These are phyloP conservation scores for Ariolimax columbianus DNA, from an alignment of 2,888 invertebrate genomes.

Conservation along the genomic window DNA sequence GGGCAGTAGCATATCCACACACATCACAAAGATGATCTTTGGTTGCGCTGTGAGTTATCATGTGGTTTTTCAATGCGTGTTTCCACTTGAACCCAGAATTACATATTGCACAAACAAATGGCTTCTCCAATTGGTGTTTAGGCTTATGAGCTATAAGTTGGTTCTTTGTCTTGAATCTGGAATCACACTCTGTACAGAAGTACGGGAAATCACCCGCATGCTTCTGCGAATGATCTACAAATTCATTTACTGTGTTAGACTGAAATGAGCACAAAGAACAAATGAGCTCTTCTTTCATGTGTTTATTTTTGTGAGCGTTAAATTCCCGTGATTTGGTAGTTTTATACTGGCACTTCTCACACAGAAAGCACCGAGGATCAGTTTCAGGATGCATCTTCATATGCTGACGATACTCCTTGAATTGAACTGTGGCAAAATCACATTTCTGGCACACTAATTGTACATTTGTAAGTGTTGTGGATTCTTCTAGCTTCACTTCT, in stretches of 20 bases:
- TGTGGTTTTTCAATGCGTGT: constrained; percentile 81
- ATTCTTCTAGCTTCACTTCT: not conserved
- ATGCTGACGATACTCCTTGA: constrained; percentile 53
- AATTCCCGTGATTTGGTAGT: constrained; percentile 53
- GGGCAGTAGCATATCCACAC: constrained; percentile 82
- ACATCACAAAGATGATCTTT: constrained; percentile 82
- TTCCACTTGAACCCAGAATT: constrained; percentile 83
- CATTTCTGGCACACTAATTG: constrained; percentile 56
- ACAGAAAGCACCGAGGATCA: constrained; percentile 53
- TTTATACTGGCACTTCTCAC: constrained; percentile 60
- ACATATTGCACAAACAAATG: constrained; percentile 80
- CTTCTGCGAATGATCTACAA: constrained; percentile 77
- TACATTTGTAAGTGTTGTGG: constrained; percentile 17
- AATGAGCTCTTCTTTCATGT: constrained; percentile 53
- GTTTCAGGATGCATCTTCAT: constrained; percentile 54
- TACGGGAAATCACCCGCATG: constrained; percentile 81
- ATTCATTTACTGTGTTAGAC: constrained; percentile 68
- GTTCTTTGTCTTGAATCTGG: constrained; percentile 81
- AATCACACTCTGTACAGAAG: constrained; percentile 81
- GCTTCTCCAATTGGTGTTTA: constrained; percentile 81
- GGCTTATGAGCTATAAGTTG: constrained; percentile 81
- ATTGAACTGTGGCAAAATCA: constrained; percentile 47
- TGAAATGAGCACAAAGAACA: constrained; percentile 78
- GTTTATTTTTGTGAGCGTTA: constrained; percentile 50
- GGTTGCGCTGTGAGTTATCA: constrained; percentile 80